Percentiles rank a stretch among this genome's conserved stretches.
Conservation (phyloP, 2,113 vertebrate genomes). For the Caretta caretta region DNA sequence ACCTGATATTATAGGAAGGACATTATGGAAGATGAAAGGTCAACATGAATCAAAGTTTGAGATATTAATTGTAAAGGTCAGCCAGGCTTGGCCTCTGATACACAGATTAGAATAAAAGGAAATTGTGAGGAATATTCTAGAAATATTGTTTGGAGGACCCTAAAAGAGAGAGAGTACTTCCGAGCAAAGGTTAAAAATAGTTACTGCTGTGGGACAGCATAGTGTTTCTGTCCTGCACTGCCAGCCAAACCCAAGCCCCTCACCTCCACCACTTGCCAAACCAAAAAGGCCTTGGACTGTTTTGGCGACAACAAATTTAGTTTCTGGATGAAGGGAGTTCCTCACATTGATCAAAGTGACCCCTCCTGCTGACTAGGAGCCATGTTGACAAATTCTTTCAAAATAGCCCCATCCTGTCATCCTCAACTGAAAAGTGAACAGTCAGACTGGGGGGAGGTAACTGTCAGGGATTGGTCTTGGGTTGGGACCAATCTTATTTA, state of each 20-base stretch:
- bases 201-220: neutral
- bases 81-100: conserved; percentile 60
- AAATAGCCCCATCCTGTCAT: neutral
- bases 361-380: neutral
- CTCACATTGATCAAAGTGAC: neutral
- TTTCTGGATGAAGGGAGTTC: neutral
- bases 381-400: neutral
- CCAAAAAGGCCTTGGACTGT: neutral
- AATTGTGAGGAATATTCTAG: conserved; percentile 59
- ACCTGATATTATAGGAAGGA: conserved; percentile 4
- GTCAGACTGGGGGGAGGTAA: too few relatives aligned
- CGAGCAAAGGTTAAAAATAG: neutral
- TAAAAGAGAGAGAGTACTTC: conserved; percentile 20
- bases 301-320: neutral
- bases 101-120: conserved; percentile 62
- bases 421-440: too few relatives aligned
- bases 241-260: too few relatives aligned
- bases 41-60: conserved; percentile 65
- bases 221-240: neutral
- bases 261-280: neutral
- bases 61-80: conserved; percentile 70
- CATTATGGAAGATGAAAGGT: conserved; percentile 60
- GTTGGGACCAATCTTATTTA: too few relatives aligned
- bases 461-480: too few relatives aligned
- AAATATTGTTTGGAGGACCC: conserved; percentile 46